A percentile compares a stretch with the other conserved stretches of the same genome.
Conservation (phyloP, 2,797 vertebrate species). For the Huso huso region DNA sequence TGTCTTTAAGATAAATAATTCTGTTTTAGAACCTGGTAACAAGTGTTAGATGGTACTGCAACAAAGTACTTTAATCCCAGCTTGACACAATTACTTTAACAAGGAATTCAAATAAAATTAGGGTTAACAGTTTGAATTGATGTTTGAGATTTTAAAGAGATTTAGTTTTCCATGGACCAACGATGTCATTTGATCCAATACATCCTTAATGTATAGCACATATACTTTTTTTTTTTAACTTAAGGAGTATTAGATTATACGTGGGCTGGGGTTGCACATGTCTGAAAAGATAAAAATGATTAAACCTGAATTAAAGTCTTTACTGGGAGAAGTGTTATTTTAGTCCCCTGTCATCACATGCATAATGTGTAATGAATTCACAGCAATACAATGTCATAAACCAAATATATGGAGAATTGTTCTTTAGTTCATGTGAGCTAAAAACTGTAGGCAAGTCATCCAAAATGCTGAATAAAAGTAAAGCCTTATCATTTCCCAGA, state of each 20-base stretch:
- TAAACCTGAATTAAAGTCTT: conserved; percentile 56
- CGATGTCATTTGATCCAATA: conserved; percentile 61
- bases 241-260: conserved; percentile 59
- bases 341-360: conserved; percentile 63
- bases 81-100: conserved; percentile 64
- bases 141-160: conserved; percentile 63
- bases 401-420: conserved; percentile 15
- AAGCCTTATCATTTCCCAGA: not conserved
- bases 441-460: not conserved
- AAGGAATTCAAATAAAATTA: conserved; percentile 72
- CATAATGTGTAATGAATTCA: conserved; percentile 50
- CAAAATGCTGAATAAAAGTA: not conserved
- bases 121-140: conserved; percentile 68
- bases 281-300: conserved; percentile 63
- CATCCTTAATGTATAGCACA: conserved; percentile 49
- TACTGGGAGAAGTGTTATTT: conserved; percentile 63
- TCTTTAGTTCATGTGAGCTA: conserved; percentile 9
- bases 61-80: conserved; percentile 44
- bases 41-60: conserved; percentile 11
- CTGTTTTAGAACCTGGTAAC: conserved; percentile 18
- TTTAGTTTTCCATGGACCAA: conserved; percentile 68
- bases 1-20: conserved; percentile 11
- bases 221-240: conserved; percentile 46
- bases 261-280: conserved; percentile 58
- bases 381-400: conserved; percentile 63